phyloP scores from a whole-genome alignment of 2,113 vertebrate genomes.

The Caranx ignobilis region DNA sequence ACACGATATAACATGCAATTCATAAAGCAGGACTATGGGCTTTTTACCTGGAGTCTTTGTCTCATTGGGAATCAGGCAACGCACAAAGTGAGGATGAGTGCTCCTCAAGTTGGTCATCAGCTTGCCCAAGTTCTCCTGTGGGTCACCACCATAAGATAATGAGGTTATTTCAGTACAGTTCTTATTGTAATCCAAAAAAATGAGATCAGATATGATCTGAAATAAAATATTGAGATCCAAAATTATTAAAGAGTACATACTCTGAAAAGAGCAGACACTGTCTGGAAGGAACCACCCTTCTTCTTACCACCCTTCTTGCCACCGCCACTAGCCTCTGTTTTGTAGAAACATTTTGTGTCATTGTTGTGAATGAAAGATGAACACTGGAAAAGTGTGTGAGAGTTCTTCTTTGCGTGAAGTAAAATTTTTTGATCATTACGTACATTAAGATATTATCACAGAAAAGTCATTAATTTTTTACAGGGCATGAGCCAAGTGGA shows the following conservation, averaged over 20 bases:
- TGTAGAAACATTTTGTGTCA: background rate
- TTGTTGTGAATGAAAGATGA: background rate
- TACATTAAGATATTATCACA: too few relatives aligned
- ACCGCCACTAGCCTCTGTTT: conserved; percentile 42
- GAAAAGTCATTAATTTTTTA: background rate
- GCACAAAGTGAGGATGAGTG: conserved; percentile 75
- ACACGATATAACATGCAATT: background rate
- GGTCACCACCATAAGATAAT: background rate
- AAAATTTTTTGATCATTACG: background rate
- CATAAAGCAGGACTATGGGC: background rate
- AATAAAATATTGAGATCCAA: background rate
- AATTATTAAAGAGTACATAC: conserved; percentile 24
- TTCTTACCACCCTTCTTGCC: conserved; percentile 75
- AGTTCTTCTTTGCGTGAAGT: background rate
- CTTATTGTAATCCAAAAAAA: too few relatives aligned
- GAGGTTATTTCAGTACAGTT: too few relatives aligned
- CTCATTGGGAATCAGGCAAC: conserved; percentile 66
- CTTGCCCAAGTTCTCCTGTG: conserved; percentile 66
- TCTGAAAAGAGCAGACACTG: conserved; percentile 72
- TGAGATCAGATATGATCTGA: background rate
- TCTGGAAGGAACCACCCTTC: conserved; percentile 76
- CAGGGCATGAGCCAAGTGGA: background rate
- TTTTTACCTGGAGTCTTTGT: conserved; percentile 20
- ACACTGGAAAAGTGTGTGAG: background rate
- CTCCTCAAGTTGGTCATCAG: conserved; percentile 75